Conservation (phyloP, 2,888 invertebrate genomes). For the Nephrocerus scutellatus region DNA sequence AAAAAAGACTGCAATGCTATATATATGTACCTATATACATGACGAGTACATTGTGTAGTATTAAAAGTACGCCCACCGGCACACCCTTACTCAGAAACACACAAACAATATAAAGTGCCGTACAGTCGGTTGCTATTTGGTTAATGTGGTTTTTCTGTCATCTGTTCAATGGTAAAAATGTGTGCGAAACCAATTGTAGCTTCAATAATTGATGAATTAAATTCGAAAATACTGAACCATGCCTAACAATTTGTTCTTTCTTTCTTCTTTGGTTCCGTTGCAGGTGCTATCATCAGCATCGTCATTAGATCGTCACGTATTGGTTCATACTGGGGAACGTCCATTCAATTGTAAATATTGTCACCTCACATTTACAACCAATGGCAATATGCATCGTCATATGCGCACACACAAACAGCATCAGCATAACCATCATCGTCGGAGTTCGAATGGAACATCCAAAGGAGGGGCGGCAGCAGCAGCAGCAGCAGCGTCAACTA, state of each 20-base stretch:
- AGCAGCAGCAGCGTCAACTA: slow-evolving; percentile 17
- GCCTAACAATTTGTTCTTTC: not conserved
- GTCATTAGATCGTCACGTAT: slow-evolving; percentile 70
- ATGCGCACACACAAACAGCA: slow-evolving; percentile 63
- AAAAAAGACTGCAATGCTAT: too few species aligned
- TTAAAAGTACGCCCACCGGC: too few species aligned
- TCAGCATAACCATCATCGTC: slow-evolving; percentile 38
- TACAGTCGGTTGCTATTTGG: too few species aligned
- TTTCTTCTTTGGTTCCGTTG: slow-evolving; percentile 4
- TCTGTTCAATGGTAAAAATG: too few species aligned
- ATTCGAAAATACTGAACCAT: too few species aligned
- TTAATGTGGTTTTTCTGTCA: too few species aligned
- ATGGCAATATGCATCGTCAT: slow-evolving; percentile 80
- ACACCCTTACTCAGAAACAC: too few species aligned
- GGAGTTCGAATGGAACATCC: slow-evolving; percentile 31
- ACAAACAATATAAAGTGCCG: too few species aligned
- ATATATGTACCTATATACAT: too few species aligned
- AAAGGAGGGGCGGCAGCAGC: slow-evolving; percentile 12
- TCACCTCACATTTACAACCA: slow-evolving; percentile 74
- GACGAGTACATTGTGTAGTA: too few species aligned
- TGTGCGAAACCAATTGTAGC: too few species aligned
- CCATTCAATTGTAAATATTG: slow-evolving; percentile 74
- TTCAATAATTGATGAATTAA: too few species aligned
- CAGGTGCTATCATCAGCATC: slow-evolving; percentile 69
- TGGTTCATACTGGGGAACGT: slow-evolving; percentile 73